These are phyloP conservation scores for Metacarcinus magister DNA, from an alignment of 2,888 invertebrate species.

Conservation along the genomic window DNA sequence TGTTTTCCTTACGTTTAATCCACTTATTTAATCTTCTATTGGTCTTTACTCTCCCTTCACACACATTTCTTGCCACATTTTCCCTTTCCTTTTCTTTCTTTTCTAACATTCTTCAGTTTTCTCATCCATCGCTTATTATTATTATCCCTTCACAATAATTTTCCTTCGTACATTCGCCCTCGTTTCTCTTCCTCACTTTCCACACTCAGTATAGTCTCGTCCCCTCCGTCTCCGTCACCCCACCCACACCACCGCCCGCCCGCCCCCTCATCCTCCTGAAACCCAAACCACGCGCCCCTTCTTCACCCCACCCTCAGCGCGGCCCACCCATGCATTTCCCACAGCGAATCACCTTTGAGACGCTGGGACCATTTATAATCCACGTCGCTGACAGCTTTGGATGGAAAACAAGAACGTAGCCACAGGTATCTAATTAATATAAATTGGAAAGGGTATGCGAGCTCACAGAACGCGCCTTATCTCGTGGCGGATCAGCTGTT, in stretches of 20 bases:
- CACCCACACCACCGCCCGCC: not conserved
- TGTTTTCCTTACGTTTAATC: not conserved
- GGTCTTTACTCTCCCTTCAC: not conserved
- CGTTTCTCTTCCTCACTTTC: not conserved
- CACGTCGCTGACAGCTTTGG: conserved; percentile 71
- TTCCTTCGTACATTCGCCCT: not conserved
- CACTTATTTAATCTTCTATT: not conserved
- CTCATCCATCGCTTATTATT: not conserved
- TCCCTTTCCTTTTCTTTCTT: no score
- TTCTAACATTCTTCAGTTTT: not conserved
- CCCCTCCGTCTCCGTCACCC: conserved; percentile 35
- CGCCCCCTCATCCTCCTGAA: conserved; percentile 13
- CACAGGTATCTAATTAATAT: conserved; percentile 81
- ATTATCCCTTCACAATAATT: not conserved
- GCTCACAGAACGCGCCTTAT: conserved; percentile 63
- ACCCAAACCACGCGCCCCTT: conserved; percentile 30
- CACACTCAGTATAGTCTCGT: not conserved
- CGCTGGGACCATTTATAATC: conserved; percentile 76
- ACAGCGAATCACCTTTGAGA: conserved; percentile 54
- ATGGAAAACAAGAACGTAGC: conserved; percentile 79
- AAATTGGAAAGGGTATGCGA: conserved; percentile 77
- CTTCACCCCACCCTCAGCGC: not conserved
- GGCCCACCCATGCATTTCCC: conserved; percentile 37
- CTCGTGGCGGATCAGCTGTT: conserved; percentile 76
- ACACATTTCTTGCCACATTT: not conserved